phyloP scores from a whole-genome alignment of 1,140 invertebrate genomes.

The Riptortus pedestris region DNA sequence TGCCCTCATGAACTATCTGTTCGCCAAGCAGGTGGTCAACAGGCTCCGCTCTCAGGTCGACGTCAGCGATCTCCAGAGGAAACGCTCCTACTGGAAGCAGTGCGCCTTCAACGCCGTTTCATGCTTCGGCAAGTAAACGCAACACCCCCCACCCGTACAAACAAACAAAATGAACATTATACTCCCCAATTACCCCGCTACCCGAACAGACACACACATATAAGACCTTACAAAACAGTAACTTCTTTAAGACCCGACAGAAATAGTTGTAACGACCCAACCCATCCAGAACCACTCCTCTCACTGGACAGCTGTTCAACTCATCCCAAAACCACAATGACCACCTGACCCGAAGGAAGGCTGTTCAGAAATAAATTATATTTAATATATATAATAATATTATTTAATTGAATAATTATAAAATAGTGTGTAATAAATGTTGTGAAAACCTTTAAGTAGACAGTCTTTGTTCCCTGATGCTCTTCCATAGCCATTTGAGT shows the following conservation, averaged over 20 bases:
- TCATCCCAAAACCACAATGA: neutral
- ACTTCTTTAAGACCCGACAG: too few species aligned
- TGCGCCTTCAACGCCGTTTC: conserved; percentile 55
- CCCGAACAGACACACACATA: too few species aligned
- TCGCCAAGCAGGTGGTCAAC: conserved; percentile 46
- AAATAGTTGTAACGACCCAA: too few species aligned
- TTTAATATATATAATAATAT: neutral
- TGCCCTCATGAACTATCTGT: conserved; percentile 46
- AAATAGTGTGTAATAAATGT: conserved; percentile 12
- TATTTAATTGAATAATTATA: neutral
- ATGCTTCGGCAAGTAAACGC: conserved; percentile 43
- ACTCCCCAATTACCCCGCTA: neutral
- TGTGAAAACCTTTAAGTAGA: conserved; percentile 7
- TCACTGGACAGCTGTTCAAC: neutral
- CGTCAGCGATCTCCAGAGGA: conserved; percentile 44
- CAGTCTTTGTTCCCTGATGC: conserved; percentile 3
- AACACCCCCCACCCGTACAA: neutral
- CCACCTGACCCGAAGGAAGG: too few species aligned
- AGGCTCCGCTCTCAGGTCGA: conserved; percentile 42
- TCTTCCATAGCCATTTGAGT: conserved; percentile 7
- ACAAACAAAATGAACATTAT: neutral
- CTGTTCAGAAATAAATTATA: neutral
- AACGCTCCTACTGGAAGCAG: conserved; percentile 52
- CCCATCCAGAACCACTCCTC: neutral
- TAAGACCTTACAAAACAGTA: too few species aligned